Base-by-base conservation (phyloP, 2,888 invertebrate species). In the Scelioninae gen. 1 region DNA sequence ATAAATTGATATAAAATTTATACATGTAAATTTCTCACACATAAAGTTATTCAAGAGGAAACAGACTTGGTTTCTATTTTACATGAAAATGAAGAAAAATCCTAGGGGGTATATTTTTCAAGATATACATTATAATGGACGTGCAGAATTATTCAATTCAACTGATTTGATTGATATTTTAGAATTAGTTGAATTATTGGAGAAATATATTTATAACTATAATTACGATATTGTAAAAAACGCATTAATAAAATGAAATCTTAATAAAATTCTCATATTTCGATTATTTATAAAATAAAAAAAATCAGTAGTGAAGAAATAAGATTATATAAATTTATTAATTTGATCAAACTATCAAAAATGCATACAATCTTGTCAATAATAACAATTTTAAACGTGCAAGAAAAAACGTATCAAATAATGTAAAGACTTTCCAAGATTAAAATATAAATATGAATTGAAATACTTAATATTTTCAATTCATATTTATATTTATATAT, bases 91-190 rank as follows among this genome's bases (percentile, higher is more conserved):
- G 11, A 10, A 16, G 5, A 16, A 6, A 49, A 49, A 0, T 16
- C 1, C 16, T 49, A 49, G 47, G 47, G 16, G 47, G 47, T 23
- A 23, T 49, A 16, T 49, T 49, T 49, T 16, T 3, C 6, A 16
- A 16, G 16, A 16, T 16, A 49, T 49, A 16, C 15, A 51, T 51
- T 51, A 43, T 43, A 10, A 9, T 5, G 9, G 23, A 51, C 51
- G 51, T 51, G 51, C 51, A 51, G 29, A 51, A 29, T 51, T 51
- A 51, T 29, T 51, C 23, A 23, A 51, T 10, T 9, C 29, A 11
- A 51, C 29, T 29, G 29, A 43, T 43, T 43, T 11, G 43, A 43
- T 11, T 23, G 11, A 23, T 23, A 29, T 29, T 51, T 51, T 51
- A 9, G 3, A 11, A 29, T 11, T 11, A 29, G 1, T 51, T 29